A percentile compares a stretch with the other conserved stretches of the same genome.
Conservation (phyloP, 2,113 vertebrate species). For the Gallinago media region DNA sequence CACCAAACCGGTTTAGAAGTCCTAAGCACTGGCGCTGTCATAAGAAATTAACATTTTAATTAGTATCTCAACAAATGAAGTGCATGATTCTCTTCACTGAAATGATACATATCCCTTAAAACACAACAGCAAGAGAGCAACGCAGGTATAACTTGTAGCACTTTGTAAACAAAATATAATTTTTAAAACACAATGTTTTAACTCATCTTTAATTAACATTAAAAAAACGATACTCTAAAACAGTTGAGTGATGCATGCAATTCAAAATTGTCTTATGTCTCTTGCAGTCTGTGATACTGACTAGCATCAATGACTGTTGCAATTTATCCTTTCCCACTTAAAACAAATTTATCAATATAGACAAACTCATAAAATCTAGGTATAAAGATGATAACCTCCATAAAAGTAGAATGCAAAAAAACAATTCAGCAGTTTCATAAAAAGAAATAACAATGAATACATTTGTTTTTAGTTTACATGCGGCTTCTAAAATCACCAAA, state of each 20-base stretch:
- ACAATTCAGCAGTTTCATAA: neutral
- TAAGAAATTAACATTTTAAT: neutral
- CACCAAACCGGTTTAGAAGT: conserved; percentile 89
- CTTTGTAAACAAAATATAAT: neutral
- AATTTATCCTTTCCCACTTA: neutral
- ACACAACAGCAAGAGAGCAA: neutral
- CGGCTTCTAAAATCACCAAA: neutral
- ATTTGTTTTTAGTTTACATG: neutral
- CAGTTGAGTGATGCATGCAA: neutral
- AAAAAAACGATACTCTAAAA: neutral
- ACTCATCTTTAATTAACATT: neutral
- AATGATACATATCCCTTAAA: neutral
- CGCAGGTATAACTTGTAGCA: neutral
- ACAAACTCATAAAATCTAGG: neutral
- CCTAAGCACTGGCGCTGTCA: conserved; percentile 89
- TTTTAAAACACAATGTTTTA: neutral
- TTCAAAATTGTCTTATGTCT: neutral
- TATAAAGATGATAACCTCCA: neutral
- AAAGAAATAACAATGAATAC: neutral
- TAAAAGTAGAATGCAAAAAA: neutral
- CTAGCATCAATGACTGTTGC: neutral
- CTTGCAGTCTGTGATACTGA: neutral
- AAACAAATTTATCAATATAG: neutral
- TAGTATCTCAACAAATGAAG: neutral
- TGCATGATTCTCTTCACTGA: neutral